Evolutionary conservation across 1,140 invertebrate species (phyloP).

Genomic region (Ceratina japonica): DNA sequence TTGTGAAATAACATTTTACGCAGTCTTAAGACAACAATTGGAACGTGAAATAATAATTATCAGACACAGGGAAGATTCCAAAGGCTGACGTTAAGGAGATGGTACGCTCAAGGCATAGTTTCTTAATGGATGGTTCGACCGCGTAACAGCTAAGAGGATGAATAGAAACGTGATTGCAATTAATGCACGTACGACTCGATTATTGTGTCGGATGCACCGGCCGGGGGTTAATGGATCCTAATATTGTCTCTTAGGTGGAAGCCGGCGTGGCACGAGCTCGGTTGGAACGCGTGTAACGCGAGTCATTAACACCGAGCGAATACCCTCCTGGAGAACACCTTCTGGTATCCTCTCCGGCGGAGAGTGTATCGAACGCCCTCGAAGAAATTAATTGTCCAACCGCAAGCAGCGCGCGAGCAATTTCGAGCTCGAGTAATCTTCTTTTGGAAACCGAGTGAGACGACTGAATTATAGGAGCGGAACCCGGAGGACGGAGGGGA

Average conservation of each 20-base stretch:
- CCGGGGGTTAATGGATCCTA: constrained; percentile 58
- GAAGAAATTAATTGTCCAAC: neutral
- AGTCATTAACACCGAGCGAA: constrained; percentile 9
- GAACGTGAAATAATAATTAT: constrained; percentile 23
- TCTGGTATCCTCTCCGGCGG: too few species aligned
- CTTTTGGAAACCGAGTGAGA: too few species aligned
- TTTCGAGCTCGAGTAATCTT: neutral
- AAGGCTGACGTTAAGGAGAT: constrained; percentile 33
- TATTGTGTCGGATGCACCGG: constrained; percentile 60
- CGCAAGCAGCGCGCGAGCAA: too few species aligned
- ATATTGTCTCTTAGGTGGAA: constrained; percentile 53
- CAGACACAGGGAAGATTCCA: neutral
- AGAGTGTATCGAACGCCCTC: neutral
- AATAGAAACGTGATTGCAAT: constrained; percentile 64
- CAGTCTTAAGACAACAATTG: neutral
- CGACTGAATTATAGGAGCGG: neutral
- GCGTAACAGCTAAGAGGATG: constrained; percentile 54
- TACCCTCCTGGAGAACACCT: too few species aligned
- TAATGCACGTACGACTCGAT: constrained; percentile 64
- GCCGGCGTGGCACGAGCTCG: constrained; percentile 7
- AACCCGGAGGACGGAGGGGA: too few species aligned
- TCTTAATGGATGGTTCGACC: constrained; percentile 58
- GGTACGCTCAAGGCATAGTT: constrained; percentile 54
- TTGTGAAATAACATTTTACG: neutral
- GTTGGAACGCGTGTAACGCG: neutral